Conservation (phyloP, 2,113 vertebrate species). For the Petrocephalus zakoni region DNA sequence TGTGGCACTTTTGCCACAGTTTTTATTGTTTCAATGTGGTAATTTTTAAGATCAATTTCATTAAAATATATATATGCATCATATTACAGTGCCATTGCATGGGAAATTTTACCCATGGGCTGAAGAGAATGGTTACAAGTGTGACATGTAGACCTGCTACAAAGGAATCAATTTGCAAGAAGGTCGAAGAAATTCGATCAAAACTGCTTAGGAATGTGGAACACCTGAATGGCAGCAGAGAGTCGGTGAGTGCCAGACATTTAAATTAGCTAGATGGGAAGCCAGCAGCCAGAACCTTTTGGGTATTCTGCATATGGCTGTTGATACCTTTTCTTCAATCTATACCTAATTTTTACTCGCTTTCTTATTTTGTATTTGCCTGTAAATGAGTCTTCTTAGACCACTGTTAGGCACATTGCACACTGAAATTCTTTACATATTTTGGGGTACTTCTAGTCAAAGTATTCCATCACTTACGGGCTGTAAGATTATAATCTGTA, state of each 20-base stretch:
- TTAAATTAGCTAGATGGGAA: not conserved
- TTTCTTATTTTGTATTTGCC: not conserved
- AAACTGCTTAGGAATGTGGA: not conserved
- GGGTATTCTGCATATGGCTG: not conserved
- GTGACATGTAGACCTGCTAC: not conserved
- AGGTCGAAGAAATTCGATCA: not conserved
- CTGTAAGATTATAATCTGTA: not conserved
- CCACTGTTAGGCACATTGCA: not conserved
- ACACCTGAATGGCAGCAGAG: rapidly evolving
- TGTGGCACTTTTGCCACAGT: not conserved
- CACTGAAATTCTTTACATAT: not conserved
- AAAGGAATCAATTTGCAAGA: not conserved
- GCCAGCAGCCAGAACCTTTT: not conserved
- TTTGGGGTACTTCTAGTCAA: not conserved
- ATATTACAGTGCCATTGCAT: not conserved
- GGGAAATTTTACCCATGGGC: not conserved
- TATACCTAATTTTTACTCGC: not conserved
- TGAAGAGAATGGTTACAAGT: not conserved
- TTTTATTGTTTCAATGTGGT: not conserved
- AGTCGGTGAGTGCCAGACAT: not conserved
- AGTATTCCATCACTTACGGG: not conserved
- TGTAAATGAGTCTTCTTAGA: not conserved
- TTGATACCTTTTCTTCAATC: not conserved
- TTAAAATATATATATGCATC: not conserved
- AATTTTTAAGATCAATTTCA: not conserved